Base-by-base conservation (phyloP, 37 sponge, comb jelly and placozoan species). In the Theonella swinhoei region DNA sequence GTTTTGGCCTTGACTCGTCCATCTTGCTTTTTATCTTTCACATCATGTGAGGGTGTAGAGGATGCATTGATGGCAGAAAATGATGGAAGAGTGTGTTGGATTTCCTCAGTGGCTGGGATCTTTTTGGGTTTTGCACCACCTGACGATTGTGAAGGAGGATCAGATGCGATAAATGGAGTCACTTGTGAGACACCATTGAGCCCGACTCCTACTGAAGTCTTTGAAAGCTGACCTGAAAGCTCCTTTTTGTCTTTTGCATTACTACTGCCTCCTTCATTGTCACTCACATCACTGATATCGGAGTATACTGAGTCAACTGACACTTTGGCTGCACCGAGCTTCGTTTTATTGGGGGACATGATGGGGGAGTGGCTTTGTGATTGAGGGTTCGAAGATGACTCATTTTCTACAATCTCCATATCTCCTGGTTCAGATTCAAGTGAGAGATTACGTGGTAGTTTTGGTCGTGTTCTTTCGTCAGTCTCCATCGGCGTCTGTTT, bases 251-350 rank as follows among this genome's bases (percentile, higher is more conserved):
- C 54, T 33, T 31, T 25, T 33, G 25, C 69, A n/a, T 63, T 28
- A 63, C 40, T 40, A 17, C 22, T 9, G 17, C 9, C 69, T 22
- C 47, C 37, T 31, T 82, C 91, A 30, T 25, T 54, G 43, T 86
- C 83, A 80, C 86, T 85, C 0, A 76, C 70, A 28, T 90, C 90
- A 60, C 90, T 90, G 62, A 90, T 85, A 68, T 90, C 90, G 0
- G 90, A 90, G 76, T 80, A 86, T 0, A 28, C 72, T 5, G 39
- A 37, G 54, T 47, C 54, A 7, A 47, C 54, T 14, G 54, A 47
- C 14, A 47, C 54, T 14, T 47, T 47, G 7, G 54, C 54, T 47
- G 54, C 54, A 47, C 54, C 54, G 36, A 36, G 36, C 38, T 17
- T 37, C 9, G 3, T 7, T 32, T 71, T n/a, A 7, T 1, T 29